These are phyloP conservation scores for Camponotus fellah DNA, from an alignment of 2,888 invertebrate species.

Conservation along the genomic window DNA sequence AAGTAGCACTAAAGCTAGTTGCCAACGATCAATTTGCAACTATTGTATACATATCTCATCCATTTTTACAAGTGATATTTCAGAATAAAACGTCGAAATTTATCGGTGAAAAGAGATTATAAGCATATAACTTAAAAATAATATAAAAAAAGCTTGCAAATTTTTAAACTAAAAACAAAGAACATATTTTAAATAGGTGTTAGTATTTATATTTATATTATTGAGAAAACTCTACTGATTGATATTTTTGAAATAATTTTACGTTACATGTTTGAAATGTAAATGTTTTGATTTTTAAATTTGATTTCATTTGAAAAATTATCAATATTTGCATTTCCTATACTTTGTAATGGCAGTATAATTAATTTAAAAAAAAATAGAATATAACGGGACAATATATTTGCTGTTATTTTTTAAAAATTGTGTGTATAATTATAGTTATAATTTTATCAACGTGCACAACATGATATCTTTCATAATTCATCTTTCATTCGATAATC, in stretches of 20 bases:
- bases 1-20: conserved; percentile 13
- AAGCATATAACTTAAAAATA: neutral
- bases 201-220: too few species aligned
- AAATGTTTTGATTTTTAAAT: neutral
- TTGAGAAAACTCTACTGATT: neutral
- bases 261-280: neutral
- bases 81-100: neutral
- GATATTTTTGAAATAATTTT: neutral
- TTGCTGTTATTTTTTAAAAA: neutral
- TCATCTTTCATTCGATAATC: neutral
- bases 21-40: conserved; percentile 21
- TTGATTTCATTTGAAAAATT: neutral
- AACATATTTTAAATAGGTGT: neutral
- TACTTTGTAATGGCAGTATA: neutral
- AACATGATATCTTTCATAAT: neutral
- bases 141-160: neutral
- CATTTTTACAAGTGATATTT: neutral
- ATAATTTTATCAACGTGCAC: neutral
- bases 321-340: neutral
- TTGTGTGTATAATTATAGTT: neutral
- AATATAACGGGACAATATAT: neutral
- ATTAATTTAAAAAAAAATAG: neutral
- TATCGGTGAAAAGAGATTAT: neutral
- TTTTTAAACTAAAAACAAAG: neutral
- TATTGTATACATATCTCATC: neutral